Conservation (phyloP, 2,888 invertebrate species). For the Mactromeris polynyma region DNA sequence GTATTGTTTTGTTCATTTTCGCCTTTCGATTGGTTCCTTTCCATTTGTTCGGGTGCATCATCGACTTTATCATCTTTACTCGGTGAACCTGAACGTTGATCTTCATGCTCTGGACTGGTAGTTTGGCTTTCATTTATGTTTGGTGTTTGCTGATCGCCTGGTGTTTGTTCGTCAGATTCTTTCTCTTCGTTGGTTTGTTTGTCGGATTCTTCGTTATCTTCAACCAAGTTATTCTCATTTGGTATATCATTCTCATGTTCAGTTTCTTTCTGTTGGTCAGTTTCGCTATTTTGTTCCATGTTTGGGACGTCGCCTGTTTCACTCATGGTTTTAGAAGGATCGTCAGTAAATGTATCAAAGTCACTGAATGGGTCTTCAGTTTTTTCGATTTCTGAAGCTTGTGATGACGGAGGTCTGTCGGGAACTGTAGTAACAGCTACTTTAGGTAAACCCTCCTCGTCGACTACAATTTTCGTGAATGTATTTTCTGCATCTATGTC, state of each 20-base stretch:
- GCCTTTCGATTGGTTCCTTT: background rate
- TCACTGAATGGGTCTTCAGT: slow-evolving; percentile 22
- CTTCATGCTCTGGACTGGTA: background rate
- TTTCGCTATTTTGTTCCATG: background rate
- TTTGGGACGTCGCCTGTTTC: slow-evolving; percentile 4
- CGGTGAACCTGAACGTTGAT: background rate
- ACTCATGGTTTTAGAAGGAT: background rate
- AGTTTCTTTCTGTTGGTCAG: background rate
- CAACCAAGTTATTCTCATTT: background rate
- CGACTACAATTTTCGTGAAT: slow-evolving; percentile 45
- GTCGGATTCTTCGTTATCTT: background rate
- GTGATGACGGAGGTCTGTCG: slow-evolving; percentile 38
- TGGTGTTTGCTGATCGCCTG: background rate
- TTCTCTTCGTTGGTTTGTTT: background rate
- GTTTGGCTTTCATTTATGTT: background rate
- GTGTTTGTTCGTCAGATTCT: background rate
- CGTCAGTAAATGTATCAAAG: slow-evolving; percentile 18
- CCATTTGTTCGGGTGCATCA: background rate
- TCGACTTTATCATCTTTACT: background rate
- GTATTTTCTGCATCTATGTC: slow-evolving; percentile 15
- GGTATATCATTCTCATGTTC: background rate
- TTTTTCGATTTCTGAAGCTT: slow-evolving; percentile 26
- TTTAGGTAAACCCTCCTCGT: slow-evolving; percentile 47
- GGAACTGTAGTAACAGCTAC: slow-evolving; percentile 39
- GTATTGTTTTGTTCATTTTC: background rate